Conservation (phyloP, 2,113 vertebrate species). For the Talpa occidentalis region DNA sequence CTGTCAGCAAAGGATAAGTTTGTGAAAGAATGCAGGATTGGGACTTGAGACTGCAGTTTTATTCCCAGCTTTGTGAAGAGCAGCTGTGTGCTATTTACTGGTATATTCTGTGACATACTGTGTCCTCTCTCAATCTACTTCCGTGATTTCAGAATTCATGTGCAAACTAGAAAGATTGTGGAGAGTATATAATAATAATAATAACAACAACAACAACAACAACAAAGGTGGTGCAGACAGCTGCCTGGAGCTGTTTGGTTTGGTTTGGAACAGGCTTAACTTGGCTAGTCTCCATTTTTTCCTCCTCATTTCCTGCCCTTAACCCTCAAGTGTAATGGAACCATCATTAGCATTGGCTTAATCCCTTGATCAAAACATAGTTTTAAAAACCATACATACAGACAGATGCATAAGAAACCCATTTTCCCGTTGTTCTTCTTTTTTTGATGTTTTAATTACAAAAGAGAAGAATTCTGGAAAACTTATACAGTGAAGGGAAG, state of each 20-base stretch:
- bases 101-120: not conserved
- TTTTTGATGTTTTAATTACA: not conserved
- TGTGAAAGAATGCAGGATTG: not conserved
- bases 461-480: not conserved
- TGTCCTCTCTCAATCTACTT: not conserved
- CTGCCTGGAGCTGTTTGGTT: not conserved
- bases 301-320: not conserved
- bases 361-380: constrained; percentile 45
- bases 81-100: not conserved
- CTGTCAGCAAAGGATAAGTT: not conserved
- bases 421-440: not conserved
- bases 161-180: not conserved
- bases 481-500: not conserved
- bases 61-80: not conserved
- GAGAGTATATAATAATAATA: not conserved
- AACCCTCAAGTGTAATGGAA: not conserved
- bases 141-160: not conserved
- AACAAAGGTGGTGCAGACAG: not conserved
- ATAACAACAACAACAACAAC: not conserved
- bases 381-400: not conserved
- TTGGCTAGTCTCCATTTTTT: not conserved
- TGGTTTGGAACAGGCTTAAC: not conserved
- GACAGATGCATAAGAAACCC: not conserved
- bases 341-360: constrained; percentile 33
- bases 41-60: not conserved